Evolutionary conservation across 2,113 vertebrate genomes (phyloP).

Genomic region (Thamnaconus septentrionalis): DNA sequence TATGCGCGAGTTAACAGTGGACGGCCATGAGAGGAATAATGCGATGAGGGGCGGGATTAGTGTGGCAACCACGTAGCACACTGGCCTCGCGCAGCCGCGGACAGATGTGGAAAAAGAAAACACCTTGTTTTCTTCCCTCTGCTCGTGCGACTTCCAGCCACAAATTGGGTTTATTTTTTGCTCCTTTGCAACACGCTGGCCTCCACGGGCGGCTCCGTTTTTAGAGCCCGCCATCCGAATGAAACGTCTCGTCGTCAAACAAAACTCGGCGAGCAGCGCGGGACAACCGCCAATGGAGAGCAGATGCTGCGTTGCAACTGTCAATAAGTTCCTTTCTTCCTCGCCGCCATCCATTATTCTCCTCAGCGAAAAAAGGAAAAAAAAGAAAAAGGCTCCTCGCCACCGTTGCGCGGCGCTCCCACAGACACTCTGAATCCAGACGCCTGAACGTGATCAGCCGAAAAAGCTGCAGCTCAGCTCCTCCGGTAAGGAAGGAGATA

Average conservation of each 20-base stretch:
- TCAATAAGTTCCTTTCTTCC: constrained; percentile 47
- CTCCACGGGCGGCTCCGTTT: constrained; percentile 16
- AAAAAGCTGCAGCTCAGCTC: constrained; percentile 59
- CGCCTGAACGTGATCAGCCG: constrained; percentile 63
- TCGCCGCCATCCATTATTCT: constrained; percentile 42
- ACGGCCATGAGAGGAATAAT: constrained; percentile 57
- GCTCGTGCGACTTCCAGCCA: no score
- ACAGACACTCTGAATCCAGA: constrained; percentile 55
- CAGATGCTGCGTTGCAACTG: constrained; percentile 41
- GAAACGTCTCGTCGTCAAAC: constrained; percentile 46
- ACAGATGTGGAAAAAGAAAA: constrained; percentile 17
- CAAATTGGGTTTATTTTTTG: no score
- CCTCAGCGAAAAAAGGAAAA: constrained; percentile 2
- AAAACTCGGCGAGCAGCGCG: constrained; percentile 17
- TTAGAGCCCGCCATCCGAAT: constrained; percentile 17
- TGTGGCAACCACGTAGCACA: constrained; percentile 33
- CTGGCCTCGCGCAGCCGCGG: not conserved
- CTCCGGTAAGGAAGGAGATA: constrained; percentile 62
- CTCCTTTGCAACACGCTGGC: not conserved
- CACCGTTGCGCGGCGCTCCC: constrained; percentile 26
- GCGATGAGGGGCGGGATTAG: constrained; percentile 49
- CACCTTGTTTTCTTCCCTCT: constrained; percentile 9
- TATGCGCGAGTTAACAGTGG: constrained; percentile 75
- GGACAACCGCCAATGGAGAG: constrained; percentile 4
- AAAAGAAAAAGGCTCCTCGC: constrained; percentile 40